Base-by-base conservation (phyloP, 92 coral and sea anemone genomes). In the Galaxea fascicularis region DNA sequence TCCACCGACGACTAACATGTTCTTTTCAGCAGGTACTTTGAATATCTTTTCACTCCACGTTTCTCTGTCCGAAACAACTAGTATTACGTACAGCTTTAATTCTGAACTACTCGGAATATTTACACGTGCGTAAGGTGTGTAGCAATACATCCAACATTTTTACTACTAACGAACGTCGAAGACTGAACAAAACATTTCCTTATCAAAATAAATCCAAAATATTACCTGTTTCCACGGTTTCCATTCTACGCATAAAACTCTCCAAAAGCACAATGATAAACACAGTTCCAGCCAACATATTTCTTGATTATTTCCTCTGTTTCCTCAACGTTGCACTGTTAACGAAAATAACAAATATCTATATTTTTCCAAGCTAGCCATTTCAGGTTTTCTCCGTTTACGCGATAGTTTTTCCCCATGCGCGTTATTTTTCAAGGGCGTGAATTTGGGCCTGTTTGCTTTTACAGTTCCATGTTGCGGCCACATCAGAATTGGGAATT, bases 401-500 rank as follows among this genome's bases (percentile, higher is more conserved):
- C 62, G 0, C 46, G 46, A 25, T 17, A 16, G 65, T 16, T 30
- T 57, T 71, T 17, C 30, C 11, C 51, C 46, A 49, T 13, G n/a
- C 24, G 47, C 10, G 29, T 16, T 20, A 75, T 51, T 73, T 54
- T 24, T 17, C 45, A 49, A 56, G 24, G 81, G 81, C 28, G 53
- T 41, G n/a, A 8, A 0, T 14, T 70, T 78, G 44, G 65, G 52
- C 53, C 78, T 53, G 66, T 58, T 44, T 22, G 77, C 78, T 70
- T 71, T 71, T 71, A 82, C 57, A 26, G 53, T 56, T 65, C 45
- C 86, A 71, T 70, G 56, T 82, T 56, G 86, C 10, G 78, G 78
- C 86, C 78, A 39, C 86, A 70, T 56, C 71, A 54, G 78, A 82
- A 69, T 70, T 82, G 57, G 70, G 73, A 82, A 35, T 82, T 70